A percentile compares a stretch with the other conserved stretches of the same genome.
Conservation (phyloP, 2,888 invertebrate genomes). For the Hypercompe scribonia region DNA sequence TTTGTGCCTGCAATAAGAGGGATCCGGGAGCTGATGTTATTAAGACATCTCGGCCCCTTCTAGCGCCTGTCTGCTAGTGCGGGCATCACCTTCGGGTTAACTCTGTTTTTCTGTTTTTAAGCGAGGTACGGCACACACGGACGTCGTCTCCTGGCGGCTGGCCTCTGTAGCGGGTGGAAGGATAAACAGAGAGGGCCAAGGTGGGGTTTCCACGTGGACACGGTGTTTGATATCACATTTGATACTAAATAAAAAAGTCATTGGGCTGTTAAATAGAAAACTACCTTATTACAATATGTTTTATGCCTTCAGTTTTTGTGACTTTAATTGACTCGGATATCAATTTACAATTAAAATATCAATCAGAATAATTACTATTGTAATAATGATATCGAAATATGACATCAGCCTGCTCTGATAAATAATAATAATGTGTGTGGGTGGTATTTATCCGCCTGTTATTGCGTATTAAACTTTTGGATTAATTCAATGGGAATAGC, state of each 20-base stretch:
- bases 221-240: constrained; percentile 16
- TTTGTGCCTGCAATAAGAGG: too few species aligned
- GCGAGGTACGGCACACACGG: too few species aligned
- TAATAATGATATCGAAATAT: constrained; percentile 70
- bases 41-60: too few species aligned
- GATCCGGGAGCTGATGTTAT: too few species aligned
- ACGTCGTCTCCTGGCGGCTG: too few species aligned
- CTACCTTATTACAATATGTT: constrained; percentile 44
- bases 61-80: too few species aligned
- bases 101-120: too few species aligned
- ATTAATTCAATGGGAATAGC: not conserved
- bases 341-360: constrained; percentile 76
- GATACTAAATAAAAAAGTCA: constrained; percentile 34
- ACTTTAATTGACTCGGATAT: constrained; percentile 54
- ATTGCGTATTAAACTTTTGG: constrained; percentile 21
- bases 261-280: constrained; percentile 37
- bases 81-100: too few species aligned
- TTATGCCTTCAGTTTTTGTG: constrained; percentile 44
- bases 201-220: too few species aligned
- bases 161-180: too few species aligned
- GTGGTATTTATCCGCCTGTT: constrained; percentile 56
- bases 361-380: constrained; percentile 65
- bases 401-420: constrained; percentile 65
- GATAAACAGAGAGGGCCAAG: too few species aligned
- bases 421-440: constrained; percentile 53